These are phyloP conservation scores for Azemiops feae DNA, from an alignment of 2,113 vertebrate species.

Conservation along the genomic window DNA sequence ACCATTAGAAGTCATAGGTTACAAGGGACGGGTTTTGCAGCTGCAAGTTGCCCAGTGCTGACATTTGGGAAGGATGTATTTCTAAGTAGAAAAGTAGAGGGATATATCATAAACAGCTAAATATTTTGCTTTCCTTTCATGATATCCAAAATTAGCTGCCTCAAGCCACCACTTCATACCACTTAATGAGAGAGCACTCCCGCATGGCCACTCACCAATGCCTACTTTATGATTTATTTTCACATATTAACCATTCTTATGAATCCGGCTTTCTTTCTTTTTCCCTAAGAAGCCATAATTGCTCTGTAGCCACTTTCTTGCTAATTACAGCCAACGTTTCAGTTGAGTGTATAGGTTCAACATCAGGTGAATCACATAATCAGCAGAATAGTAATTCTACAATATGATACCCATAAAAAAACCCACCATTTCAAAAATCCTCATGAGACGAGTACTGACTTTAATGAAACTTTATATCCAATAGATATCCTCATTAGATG, in stretches of 20 bases:
- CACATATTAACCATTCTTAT: neutral
- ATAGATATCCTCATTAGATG: neutral
- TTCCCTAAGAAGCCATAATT: neutral
- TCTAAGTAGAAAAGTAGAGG: neutral
- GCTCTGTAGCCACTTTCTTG: neutral
- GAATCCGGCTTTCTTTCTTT: neutral
- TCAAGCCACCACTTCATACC: neutral
- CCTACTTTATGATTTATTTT: neutral
- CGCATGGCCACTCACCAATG: neutral
- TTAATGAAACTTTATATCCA: neutral
- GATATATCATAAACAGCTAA: neutral
- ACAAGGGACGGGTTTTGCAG: neutral
- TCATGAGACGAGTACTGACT: neutral
- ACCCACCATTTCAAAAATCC: neutral
- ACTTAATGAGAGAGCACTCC: neutral
- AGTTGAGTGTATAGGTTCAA: neutral
- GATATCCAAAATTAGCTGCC: neutral
- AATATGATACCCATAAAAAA: neutral
- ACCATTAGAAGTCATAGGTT: neutral
- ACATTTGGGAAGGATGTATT: neutral
- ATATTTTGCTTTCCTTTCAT: neutral
- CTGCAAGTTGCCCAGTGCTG: neutral
- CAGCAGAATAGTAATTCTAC: neutral
- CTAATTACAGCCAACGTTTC: neutral
- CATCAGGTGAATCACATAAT: neutral